Conservation (phyloP, 2,888 invertebrate genomes). For the Strigamia maritima region DNA sequence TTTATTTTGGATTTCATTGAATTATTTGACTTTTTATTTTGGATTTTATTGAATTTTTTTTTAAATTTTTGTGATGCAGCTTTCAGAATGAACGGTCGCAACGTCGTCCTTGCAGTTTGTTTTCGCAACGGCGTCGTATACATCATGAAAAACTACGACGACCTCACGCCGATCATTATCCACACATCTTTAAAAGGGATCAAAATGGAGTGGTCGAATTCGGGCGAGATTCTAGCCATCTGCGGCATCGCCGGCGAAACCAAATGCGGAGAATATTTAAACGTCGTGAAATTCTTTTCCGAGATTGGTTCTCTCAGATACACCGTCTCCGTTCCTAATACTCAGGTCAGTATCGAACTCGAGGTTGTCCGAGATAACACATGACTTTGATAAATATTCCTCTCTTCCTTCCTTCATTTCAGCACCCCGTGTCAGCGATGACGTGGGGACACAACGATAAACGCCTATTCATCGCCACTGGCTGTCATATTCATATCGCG, state of each 20-base stretch:
- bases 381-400: neutral
- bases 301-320: slow-evolving; percentile 78
- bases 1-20: too few species aligned
- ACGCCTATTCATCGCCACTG: slow-evolving; percentile 87
- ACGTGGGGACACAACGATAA: slow-evolving; percentile 99
- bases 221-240: slow-evolving; percentile 84
- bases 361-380: neutral
- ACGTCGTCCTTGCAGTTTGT: slow-evolving; percentile 79
- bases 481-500: slow-evolving; percentile 63
- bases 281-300: slow-evolving; percentile 87
- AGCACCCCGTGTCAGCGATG: slow-evolving; percentile 83
- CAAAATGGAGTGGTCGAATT: slow-evolving; percentile 94
- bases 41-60: too few species aligned
- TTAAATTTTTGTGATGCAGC: too few species aligned
- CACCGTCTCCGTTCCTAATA: slow-evolving; percentile 72
- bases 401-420: slow-evolving; percentile 41
- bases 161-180: slow-evolving; percentile 83
- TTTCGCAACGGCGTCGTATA: slow-evolving; percentile 87
- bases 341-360: slow-evolving; percentile 58
- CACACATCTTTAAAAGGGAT: slow-evolving; percentile 63
- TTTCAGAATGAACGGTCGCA: slow-evolving; percentile 52
- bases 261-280: slow-evolving; percentile 62
- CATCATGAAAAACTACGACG: slow-evolving; percentile 85
- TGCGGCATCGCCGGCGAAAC: slow-evolving; percentile 61
- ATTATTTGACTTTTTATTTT: too few species aligned